A percentile compares a stretch with the other conserved stretches of the same genome.
Conservation (phyloP, 2,797 vertebrate genomes). For the Gallinago stenura region DNA sequence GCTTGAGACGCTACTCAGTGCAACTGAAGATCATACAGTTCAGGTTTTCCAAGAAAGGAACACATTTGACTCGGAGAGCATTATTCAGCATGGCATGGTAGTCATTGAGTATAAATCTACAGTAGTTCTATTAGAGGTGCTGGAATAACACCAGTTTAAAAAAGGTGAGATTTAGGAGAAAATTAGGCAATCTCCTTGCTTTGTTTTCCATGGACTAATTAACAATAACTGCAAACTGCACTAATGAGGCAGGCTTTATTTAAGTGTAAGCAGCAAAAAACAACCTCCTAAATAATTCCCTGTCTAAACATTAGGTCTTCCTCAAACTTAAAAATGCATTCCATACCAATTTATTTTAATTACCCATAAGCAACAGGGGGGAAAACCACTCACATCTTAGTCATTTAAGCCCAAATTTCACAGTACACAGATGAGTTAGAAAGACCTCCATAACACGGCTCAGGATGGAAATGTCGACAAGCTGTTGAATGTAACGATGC, state of each 20-base stretch:
- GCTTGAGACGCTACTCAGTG: neutral
- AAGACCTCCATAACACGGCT: neutral
- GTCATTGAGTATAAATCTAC: neutral
- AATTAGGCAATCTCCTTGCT: neutral
- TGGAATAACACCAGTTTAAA: neutral
- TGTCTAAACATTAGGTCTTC: constrained; percentile 21
- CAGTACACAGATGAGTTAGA: neutral
- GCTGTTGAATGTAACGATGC: constrained; percentile 11
- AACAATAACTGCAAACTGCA: constrained; percentile 7
- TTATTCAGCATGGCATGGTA: neutral
- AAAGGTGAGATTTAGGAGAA: neutral
- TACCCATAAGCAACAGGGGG: neutral
- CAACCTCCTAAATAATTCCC: constrained; percentile 35
- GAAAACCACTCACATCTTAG: neutral
- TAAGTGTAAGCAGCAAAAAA: neutral
- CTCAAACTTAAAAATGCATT: constrained; percentile 45
- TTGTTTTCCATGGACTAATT: constrained; percentile 44
- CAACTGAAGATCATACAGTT: neutral
- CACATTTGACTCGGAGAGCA: neutral
- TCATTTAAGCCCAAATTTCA: neutral
- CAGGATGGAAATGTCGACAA: neutral
- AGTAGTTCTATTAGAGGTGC: neutral
- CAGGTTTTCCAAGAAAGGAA: neutral
- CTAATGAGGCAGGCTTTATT: constrained; percentile 21
- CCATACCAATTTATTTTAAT: constrained; percentile 52